Evolutionary conservation across 2,888 invertebrate species (phyloP).

Genomic region (Acrocyrtus sp.): DNA sequence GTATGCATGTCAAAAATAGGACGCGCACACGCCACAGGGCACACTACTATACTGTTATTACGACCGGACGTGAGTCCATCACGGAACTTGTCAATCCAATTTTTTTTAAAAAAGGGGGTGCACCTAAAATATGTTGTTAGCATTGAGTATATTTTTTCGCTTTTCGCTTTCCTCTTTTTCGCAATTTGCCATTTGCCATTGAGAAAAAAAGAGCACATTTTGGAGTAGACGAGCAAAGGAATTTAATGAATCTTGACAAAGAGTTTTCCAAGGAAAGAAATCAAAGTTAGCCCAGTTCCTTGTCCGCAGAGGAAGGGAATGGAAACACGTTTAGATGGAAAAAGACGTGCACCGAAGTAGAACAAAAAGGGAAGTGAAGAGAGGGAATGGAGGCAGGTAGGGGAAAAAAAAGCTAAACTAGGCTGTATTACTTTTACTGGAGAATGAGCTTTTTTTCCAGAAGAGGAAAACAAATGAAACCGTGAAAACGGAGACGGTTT

Average conservation of each 20-base stretch:
- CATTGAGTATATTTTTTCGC: not conserved
- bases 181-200: no score
- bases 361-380: not conserved
- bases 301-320: constrained; percentile 1
- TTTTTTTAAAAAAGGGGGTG: not conserved
- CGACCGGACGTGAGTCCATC: constrained; percentile 1
- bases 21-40: not conserved
- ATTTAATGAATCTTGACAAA: constrained; percentile 42
- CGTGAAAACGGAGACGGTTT: constrained; percentile 7
- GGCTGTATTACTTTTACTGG: not conserved
- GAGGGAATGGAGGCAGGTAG: not conserved
- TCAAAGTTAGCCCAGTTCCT: constrained; percentile 41
- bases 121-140: not conserved
- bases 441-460: not conserved
- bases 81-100: constrained; percentile 25
- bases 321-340: not conserved
- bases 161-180: not conserved
- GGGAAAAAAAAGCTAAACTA: not conserved
- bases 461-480: not conserved
- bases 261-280: no score
- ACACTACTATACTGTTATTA: not conserved
- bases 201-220: constrained; percentile 16
- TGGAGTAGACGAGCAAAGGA: constrained; percentile 21
- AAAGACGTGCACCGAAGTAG: not conserved
- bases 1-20: not conserved